Evolutionary conservation across 1,140 invertebrate species (phyloP).

Genomic region (Xylocopa sonorina): DNA sequence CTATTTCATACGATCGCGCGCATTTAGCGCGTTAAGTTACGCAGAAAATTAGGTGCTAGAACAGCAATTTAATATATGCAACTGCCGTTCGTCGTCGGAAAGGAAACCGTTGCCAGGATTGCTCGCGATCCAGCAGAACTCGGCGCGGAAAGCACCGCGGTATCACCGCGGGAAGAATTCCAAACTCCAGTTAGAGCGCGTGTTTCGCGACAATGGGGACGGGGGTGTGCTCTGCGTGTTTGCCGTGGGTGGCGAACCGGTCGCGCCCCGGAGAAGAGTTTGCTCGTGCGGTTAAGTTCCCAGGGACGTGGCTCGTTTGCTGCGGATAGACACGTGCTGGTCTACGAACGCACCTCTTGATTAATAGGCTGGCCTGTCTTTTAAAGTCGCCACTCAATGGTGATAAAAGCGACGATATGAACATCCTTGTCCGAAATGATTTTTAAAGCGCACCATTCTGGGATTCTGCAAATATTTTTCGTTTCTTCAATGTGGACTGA

Average conservation of each 20-base stretch:
- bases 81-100: no score
- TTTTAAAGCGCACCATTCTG: no score
- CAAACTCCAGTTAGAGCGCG: background rate
- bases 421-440: background rate
- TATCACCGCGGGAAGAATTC: conserved; percentile 1
- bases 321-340: background rate
- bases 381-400: no score
- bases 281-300: conserved; percentile 6
- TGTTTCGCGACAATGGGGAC: background rate
- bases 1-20: no score
- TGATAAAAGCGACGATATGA: background rate
- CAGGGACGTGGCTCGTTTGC: background rate
- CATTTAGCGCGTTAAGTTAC: no score
- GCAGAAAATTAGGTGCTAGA: no score
- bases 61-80: no score
- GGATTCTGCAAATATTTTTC: no score
- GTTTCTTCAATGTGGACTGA: no score
- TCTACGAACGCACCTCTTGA: background rate
- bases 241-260: background rate
- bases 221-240: background rate
- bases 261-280: background rate
- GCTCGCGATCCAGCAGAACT: no score
- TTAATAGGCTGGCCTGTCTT: background rate
- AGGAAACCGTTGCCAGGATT: no score
- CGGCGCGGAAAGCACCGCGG: no score